A percentile compares a stretch with the other conserved stretches of the same genome.
phyloP scores from a whole-genome alignment of 2,888 invertebrate species.

The Choristoneura rosaceana region DNA sequence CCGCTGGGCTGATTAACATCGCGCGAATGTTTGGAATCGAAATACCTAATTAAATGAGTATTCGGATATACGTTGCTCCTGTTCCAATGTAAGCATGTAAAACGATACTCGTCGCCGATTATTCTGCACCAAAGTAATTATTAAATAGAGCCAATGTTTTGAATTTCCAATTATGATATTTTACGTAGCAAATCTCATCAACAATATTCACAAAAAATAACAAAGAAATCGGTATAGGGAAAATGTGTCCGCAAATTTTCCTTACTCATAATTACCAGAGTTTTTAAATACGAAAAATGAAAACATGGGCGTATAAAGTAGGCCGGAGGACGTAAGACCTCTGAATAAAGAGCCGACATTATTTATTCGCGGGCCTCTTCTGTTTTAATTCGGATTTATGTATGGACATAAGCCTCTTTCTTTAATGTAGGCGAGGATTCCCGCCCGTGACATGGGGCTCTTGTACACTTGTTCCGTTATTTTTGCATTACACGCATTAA shows the following conservation, averaged over 20 bases:
- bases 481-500: conserved; percentile 33
- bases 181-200: background rate
- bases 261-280: conserved; percentile 77
- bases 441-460: conserved; percentile 57
- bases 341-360: conserved; percentile 79
- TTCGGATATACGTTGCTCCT: background rate
- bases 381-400: conserved; percentile 83
- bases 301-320: conserved; percentile 73
- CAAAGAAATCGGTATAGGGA: conserved; percentile 50
- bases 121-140: background rate
- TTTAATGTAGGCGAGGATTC: conserved; percentile 44
- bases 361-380: conserved; percentile 76
- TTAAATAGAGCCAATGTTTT: background rate
- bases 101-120: background rate
- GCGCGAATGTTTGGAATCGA: conserved; percentile 12
- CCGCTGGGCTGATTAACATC: conserved; percentile 9
- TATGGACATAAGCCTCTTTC: conserved; percentile 63
- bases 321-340: conserved; percentile 75
- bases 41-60: conserved; percentile 5
- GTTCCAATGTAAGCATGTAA: background rate
- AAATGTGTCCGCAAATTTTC: conserved; percentile 55
- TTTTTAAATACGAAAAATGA: conserved; percentile 74
- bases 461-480: conserved; percentile 47
- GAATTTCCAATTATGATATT: background rate
- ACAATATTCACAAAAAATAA: background rate